A percentile compares a stretch with the other conserved stretches of the same genome.
Evolutionary conservation across 1,140 invertebrate species (phyloP).

Genomic region (Acromyrmex charruanus): DNA sequence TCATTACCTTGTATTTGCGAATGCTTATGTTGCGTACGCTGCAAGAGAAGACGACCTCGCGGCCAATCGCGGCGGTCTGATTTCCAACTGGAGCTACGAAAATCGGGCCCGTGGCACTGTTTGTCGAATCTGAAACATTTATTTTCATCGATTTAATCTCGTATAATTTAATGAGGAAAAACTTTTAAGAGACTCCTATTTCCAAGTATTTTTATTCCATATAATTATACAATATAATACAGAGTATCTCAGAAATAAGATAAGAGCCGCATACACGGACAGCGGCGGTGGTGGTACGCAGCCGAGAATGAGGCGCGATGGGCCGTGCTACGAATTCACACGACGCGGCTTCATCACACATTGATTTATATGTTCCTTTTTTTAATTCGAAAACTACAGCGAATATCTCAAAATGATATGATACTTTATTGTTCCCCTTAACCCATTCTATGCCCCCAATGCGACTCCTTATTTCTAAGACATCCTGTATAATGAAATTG

Average conservation of each 20-base stretch:
- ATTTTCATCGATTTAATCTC: constrained; percentile 14
- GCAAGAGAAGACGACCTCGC: constrained; percentile 93
- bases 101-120: constrained; percentile 87
- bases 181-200: neutral
- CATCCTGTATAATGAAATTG: neutral
- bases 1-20: constrained; percentile 91
- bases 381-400: no score
- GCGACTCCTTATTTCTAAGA: no score
- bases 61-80: constrained; percentile 92
- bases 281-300: no score
- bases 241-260: no score
- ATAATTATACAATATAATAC: neutral
- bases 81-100: constrained; percentile 92
- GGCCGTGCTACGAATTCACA: no score
- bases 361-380: no score
- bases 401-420: no score
- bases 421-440: no score
- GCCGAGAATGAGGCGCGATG: no score
- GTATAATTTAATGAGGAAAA: neutral
- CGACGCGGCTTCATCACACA: no score
- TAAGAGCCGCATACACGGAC: no score
- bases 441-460: no score
- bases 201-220: neutral
- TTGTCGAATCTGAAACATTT: constrained; percentile 67
- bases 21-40: constrained; percentile 91